phyloP scores from a whole-genome alignment of 2,113 vertebrate genomes.

The Holacanthus passer region DNA sequence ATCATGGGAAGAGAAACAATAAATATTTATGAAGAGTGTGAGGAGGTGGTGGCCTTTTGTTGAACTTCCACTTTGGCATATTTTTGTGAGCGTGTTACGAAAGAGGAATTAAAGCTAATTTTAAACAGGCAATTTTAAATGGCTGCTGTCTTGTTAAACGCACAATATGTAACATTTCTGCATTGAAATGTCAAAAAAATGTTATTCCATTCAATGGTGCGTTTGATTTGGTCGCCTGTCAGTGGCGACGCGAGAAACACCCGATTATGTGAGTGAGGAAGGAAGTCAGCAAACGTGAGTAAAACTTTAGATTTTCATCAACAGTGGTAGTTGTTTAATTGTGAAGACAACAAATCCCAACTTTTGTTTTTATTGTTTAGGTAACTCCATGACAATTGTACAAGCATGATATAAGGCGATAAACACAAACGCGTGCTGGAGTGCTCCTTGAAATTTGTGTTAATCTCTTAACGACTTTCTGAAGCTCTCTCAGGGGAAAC shows the following conservation, averaged over 20 bases:
- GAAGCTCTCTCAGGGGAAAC: constrained; percentile 28
- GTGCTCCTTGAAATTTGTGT: constrained; percentile 1
- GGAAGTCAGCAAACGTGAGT: no score
- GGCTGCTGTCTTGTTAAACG: no score
- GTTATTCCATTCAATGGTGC: no score
- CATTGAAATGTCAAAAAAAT: no score
- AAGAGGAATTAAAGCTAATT: background rate
- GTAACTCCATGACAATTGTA: background rate
- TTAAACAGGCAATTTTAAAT: background rate
- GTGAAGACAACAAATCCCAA: no score
- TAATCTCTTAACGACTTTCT: constrained; percentile 28
- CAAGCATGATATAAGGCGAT: background rate
- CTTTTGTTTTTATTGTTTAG: no score
- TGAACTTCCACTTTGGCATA: background rate
- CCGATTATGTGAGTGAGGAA: no score
- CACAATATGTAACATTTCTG: no score
- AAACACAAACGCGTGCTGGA: background rate
- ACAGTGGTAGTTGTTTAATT: no score
- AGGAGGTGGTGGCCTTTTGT: background rate
- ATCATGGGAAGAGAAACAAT: constrained; percentile 1
- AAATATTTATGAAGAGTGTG: background rate
- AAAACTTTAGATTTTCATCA: no score
- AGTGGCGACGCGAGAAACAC: no score
- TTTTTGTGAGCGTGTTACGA: constrained; percentile 3
- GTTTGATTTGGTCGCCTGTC: no score